phyloP scores from a whole-genome alignment of 2,113 vertebrate genomes.

The Albula goreensis region DNA sequence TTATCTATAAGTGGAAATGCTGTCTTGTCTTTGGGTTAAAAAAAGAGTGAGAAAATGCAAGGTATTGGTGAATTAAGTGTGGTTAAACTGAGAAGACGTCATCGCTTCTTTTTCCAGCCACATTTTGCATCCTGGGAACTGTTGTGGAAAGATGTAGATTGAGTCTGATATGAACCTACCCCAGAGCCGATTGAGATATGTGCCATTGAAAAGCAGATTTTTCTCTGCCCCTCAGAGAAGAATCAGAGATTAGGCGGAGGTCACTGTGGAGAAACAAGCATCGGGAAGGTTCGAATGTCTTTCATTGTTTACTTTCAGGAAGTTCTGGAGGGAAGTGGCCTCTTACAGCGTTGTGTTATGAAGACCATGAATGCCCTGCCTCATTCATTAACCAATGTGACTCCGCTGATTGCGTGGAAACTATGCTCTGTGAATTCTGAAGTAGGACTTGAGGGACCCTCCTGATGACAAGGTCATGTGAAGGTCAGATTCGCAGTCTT shows the following conservation, averaged over 20 bases:
- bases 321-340: background rate
- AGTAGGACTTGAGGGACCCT: background rate
- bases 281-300: too few relatives aligned
- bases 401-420: background rate
- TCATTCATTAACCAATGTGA: background rate
- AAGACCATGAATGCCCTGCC: too few relatives aligned
- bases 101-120: background rate
- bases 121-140: background rate
- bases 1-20: too few relatives aligned
- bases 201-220: background rate
- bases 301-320: background rate
- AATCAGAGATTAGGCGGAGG: too few relatives aligned
- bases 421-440: background rate
- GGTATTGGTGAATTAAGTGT: background rate
- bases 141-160: background rate
- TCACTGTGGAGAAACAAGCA: too few relatives aligned
- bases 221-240: too few relatives aligned
- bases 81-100: too few relatives aligned
- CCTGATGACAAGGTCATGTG: background rate
- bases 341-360: background rate
- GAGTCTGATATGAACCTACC: background rate
- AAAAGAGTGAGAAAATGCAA: too few relatives aligned
- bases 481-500: background rate
- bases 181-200: background rate
- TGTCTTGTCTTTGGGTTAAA: too few relatives aligned